Evolutionary conservation across 1,140 invertebrate species (phyloP), one percentile per base, ranked within the genome.

Genomic region (Leguminivora glycinivorella): DNA sequence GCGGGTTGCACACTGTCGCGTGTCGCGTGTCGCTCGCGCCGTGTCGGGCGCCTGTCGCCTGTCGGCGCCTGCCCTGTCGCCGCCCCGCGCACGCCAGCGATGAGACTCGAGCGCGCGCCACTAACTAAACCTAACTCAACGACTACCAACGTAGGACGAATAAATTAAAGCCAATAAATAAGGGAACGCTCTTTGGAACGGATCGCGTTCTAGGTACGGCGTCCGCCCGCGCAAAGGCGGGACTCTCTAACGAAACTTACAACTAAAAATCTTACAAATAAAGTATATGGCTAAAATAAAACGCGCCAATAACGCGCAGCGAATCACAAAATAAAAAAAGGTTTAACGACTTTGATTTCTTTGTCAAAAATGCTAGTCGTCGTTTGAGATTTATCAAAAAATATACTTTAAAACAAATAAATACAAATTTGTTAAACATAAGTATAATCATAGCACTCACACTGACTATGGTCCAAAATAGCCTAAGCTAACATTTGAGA

Each of bases 161-260:
- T 87, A 90, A 90, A 88, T 86, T 84, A 82, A 76, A 81, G 75
- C 70, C 73, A 67, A 52, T 70, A 34, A 70, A 60, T 69, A 63
- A 63, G 68, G 19, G 40, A 68, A 82, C 82, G 83, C 84, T 85
- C 86, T 90, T 88, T 88, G 85, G 88, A 87, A 85, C 85, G 80
- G 84, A 80, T 85, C 81, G 82, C 81, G 78, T 83, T 81, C 84
- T 79, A 86, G 81, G 81, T 83, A 76, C 76, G 70, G 26, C 70
- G 70, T 72, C 76, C 74, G 72, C 67, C 56, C 73, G 47, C 71
- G 47, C 25, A 2, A 19, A n/a, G 26, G 40, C 34, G 68, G 26
- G 68, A 56, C 40, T 17, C 12, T 1, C 0, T 19, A 69, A 69
- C 68, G 12, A 56, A 52, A 56, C 40, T 52, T 43, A 47, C 43